A percentile compares a stretch with the other conserved stretches of the same genome.
phyloP scores from a whole-genome alignment of 1,140 invertebrate species.

The Calephelis virginiensis region DNA sequence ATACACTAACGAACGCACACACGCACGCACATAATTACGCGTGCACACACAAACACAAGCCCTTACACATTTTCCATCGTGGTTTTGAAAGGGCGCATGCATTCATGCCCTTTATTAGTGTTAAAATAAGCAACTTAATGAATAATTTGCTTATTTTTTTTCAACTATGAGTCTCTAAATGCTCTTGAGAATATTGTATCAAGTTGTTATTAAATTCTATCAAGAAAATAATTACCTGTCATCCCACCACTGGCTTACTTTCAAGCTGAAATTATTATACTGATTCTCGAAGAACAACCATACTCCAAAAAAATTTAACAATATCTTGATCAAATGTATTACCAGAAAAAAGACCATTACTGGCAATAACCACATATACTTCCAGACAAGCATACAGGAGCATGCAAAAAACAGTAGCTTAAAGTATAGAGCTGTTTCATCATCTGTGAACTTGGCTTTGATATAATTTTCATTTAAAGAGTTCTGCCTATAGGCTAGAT shows the following conservation, averaged over 20 bases:
- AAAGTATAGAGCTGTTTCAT: constrained; percentile 72
- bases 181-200: too few species aligned
- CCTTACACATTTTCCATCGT: too few species aligned
- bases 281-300: constrained; percentile 73
- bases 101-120: too few species aligned
- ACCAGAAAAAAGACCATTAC: constrained; percentile 69
- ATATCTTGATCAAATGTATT: constrained; percentile 65
- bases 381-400: constrained; percentile 74
- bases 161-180: too few species aligned
- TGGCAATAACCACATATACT: constrained; percentile 72
- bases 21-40: too few species aligned
- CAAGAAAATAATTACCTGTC: constrained; percentile 48
- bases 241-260: constrained; percentile 63
- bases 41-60: too few species aligned
- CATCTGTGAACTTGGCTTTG: constrained; percentile 63
- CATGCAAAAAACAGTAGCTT: constrained; percentile 72
- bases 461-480: constrained; percentile 71
- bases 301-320: constrained; percentile 70
- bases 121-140: too few species aligned
- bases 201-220: too few species aligned
- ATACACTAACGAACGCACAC: too few species aligned
- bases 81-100: too few species aligned
- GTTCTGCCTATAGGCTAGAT: constrained; percentile 63
- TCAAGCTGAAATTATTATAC: constrained; percentile 56
- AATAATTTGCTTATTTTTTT: too few species aligned